Base-by-base conservation (phyloP, 1,140 invertebrate genomes). In the Bombus cullumanus region DNA sequence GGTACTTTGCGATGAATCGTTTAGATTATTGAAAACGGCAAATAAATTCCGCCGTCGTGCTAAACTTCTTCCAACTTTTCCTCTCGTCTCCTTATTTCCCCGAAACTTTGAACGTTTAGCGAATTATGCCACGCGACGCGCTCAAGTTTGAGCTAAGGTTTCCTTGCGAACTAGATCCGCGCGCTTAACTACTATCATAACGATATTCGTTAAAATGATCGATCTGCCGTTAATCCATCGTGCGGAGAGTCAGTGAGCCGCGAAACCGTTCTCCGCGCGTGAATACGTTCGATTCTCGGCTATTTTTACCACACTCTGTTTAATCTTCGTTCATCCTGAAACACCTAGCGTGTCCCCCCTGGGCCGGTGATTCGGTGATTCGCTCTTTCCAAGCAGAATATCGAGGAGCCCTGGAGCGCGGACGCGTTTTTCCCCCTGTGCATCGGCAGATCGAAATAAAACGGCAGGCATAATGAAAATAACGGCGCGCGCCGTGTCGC, bases 391-490 rank as follows among this genome's bases (percentile, higher is more conserved):
- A 25, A 31, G 59, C 25, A 28, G 62, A 77, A 77, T 66, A 75
- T 47, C 12, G 39, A 43, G 15, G 34, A 59, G 37, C 47, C 68
- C 47, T 18, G 47, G 47, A 53, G 6, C 34, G 66, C 18, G 43
- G 22, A 25, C 3, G 13, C 13, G n/a, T 4, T 15, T 25, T 41
- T 41, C 10, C 41, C 25, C 37, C 39, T n/a, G 68, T 25, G 82
- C 53, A 69, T 78, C 81, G 43, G 2, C 76, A 34, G n/a, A 84
- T 84, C 83, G 68, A 64, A 80, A 72, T 80, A 73, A 85, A 85
- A 80, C 77, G 57, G 53, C 39, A 85, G 59, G 68, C 57, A 85
- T 85, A 85, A 85, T 85, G 83, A 85, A 85, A 85, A 79, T 85
- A 85, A 85, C 77, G 77, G 39, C 53, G 83, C 22, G 25, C 76